Evolutionary conservation across 2,113 vertebrate genomes (phyloP), one percentile per base, ranked within the genome.

Genomic region (Orientallactaga bullata): DNA sequence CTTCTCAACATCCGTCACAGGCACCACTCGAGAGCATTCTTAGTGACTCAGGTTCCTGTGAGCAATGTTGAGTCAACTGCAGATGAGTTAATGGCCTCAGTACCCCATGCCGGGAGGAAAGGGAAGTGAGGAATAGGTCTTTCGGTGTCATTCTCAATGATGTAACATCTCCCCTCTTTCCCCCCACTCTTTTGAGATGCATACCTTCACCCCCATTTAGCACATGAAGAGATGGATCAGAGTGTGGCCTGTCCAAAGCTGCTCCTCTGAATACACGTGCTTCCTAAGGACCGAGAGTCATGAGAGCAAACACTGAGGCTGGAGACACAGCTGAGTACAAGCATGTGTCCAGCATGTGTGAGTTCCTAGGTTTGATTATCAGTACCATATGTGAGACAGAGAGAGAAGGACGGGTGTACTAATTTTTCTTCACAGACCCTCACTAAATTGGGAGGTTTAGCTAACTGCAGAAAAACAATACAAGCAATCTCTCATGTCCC

Each of bases 61-160:
- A 89, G 87, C 32, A 1, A 37, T 7, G 74, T 88, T 80, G 91
- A 95, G 66, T 89, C 91, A 78, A 35, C 17, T 28, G 21, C 23
- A 93, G 60, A 80, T 58, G 23, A 71, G 79, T 90, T 84, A 79
- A 65, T 69, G 58, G 84, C 69, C 83, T 72, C 79, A 60, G 87
- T n/a, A 26, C 55, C 69, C 68, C 66, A 28, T 37, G 37, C 63
- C 80, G 87, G 71, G 87, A 89, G 87, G 37, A 86, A 76, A 76
- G 30, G 78, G 86, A 95, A 85, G 63, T 94, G 95, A 96, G 68
- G 76, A 85, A 90, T 35, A 63, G 51, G 20, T 5, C 63, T 65
- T 47, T 80, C 8, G 39, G 83, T 55, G 20, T 61, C 35, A 72
- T 74, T 90, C 58, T 74, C 71, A 94, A 74, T 9, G 58, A 16